Evolutionary conservation across 2,113 vertebrate genomes (phyloP), one percentile per base, ranked within the genome.

Genomic region (Andinoacara biseriatus): DNA sequence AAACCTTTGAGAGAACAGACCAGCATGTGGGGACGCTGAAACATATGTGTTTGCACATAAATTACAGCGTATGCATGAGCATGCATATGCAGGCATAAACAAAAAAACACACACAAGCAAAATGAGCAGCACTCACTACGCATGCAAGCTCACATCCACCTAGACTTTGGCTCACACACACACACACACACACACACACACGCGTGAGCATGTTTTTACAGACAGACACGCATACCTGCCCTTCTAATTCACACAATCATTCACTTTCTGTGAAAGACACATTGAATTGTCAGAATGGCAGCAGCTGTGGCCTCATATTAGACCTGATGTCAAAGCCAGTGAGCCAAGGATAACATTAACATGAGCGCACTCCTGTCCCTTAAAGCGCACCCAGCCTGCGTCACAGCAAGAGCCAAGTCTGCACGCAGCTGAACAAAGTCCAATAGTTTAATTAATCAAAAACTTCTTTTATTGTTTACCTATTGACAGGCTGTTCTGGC

Each of bases 261-360:
- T 88, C 76, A 58, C 38, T 82, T 83, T 72, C 82, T 83, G 78
- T 82, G 76, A 86, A 89, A 74, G 87, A 87, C 88, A 89, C 87
- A 84, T 84, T 84, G 83, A 59, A 90, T 91, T 91, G 91, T 91
- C 87, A 89, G 84, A 86, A 76, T 77, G 78, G 89, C 81, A 78
- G 78, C 83, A 84, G 83, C 85, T 87, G 87, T 87, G 82, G 90
- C 86, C 84, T 91, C 86, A 75, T 86, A 89, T 93, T 89, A 82
- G 85, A 84, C 86, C 83, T 87, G 82, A 87, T 89, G 91, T 92
- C 90, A 89, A 80, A 88, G 80, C 76, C 81, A 14, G 69, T 90
- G 88, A 89, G 90, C 85, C 90, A 80, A 87, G 54, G 86, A 86
- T 87, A 91, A 88, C 92, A 91, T 87, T 92, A 90, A 87, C 86